A percentile compares a stretch with the other conserved stretches of the same genome.
Conservation (phyloP, 2,113 vertebrate species). For the Channa argus region DNA sequence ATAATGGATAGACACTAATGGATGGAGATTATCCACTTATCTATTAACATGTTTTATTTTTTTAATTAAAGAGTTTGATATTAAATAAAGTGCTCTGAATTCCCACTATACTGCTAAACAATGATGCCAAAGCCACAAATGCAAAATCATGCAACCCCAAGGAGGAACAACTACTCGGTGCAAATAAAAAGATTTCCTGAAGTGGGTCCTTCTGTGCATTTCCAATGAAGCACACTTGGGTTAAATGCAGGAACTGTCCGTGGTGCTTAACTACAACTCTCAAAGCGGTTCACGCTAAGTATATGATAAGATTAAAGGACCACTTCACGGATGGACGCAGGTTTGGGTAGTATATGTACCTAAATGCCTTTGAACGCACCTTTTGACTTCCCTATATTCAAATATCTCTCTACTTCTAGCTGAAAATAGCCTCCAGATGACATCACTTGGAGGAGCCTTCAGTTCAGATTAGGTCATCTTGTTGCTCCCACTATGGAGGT, state of each 20-base stretch:
- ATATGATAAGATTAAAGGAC: no score
- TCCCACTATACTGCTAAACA: background rate
- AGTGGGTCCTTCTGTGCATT: background rate
- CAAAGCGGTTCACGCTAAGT: no score
- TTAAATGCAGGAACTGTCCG: background rate
- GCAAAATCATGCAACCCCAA: background rate
- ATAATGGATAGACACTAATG: conserved; percentile 3
- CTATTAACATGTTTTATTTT: conserved; percentile 9
- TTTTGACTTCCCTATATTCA: no score
- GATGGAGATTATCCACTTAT: conserved; percentile 25
- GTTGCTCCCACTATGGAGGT: no score
- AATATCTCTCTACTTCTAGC: no score
- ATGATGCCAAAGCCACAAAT: background rate
- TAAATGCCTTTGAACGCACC: no score
- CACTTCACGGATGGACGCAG: no score
- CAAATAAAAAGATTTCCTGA: background rate
- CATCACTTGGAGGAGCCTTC: no score
- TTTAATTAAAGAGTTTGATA: conserved; percentile 27
- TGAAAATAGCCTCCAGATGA: no score
- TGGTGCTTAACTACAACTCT: background rate
- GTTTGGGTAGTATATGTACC: no score
- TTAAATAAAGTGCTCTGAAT: conserved; percentile 19
- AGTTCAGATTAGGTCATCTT: no score
- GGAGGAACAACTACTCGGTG: no score
- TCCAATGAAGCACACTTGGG: background rate